Conservation (phyloP, 2,113 vertebrate species). For the Columbina picui region DNA sequence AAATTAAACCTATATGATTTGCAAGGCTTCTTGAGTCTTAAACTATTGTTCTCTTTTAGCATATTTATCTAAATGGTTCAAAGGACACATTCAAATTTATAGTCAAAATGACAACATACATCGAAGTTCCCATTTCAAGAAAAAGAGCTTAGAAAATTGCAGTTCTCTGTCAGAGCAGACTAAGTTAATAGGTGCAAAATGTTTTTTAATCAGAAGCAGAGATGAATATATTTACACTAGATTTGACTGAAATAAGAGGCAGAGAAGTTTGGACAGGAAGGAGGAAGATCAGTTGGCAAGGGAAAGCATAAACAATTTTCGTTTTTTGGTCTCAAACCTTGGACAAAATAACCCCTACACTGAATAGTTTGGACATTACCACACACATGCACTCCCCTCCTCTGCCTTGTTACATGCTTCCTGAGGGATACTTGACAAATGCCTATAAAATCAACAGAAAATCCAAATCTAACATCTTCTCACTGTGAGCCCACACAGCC, state of each 20-base stretch:
- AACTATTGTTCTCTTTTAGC: conserved; percentile 4
- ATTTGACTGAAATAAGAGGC: conserved; percentile 45
- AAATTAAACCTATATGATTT: conserved; percentile 16
- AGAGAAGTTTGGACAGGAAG: conserved; percentile 15
- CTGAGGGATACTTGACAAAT: conserved; percentile 74
- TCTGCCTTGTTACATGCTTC: conserved; percentile 58
- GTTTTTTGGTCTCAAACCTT: conserved; percentile 21
- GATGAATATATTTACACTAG: conserved; percentile 41
- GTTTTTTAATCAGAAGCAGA: conserved; percentile 66
- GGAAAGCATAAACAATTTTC: conserved; percentile 25
- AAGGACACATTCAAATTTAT: conserved; percentile 2
- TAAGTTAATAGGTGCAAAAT: conserved; percentile 61
- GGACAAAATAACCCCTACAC: not conserved
- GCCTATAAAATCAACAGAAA: conserved; percentile 70
- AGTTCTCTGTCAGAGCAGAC: not conserved
- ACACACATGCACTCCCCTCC: conserved; percentile 51
- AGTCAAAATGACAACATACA: not conserved
- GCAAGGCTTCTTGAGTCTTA: not conserved
- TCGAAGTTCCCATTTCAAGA: not conserved
- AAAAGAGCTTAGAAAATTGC: conserved; percentile 22
- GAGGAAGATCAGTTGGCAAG: conserved; percentile 29
- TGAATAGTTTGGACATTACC: conserved; percentile 41
- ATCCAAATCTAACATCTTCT: conserved; percentile 65
- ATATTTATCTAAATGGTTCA: conserved; percentile 39
- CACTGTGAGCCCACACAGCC: conserved; percentile 57